Conservation (phyloP, 1,140 invertebrate species). For the Drusus annulatus region DNA sequence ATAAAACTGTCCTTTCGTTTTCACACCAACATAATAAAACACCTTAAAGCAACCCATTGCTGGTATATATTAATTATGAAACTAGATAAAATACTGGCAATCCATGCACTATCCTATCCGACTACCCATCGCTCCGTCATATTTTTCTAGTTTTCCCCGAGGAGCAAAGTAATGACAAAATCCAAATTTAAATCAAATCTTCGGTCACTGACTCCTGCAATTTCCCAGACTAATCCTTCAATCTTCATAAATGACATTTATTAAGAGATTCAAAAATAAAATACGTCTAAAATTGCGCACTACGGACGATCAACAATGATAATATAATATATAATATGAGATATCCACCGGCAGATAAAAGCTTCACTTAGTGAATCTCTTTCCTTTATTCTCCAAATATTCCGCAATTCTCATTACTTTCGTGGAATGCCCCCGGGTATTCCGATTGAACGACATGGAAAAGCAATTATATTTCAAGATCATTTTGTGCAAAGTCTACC, state of each 20-base stretch:
- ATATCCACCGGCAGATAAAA: conserved; percentile 14
- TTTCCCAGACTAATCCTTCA: conserved; percentile 35
- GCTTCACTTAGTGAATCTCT: neutral
- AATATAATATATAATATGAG: conserved; percentile 10
- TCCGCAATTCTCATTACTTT: conserved; percentile 33
- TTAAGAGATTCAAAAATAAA: conserved; percentile 27
- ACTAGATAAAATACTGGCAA: too few relatives aligned
- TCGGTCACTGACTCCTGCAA: conserved; percentile 19
- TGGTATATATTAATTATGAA: too few relatives aligned
- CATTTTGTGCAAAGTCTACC: conserved; percentile 26
- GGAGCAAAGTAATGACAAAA: neutral
- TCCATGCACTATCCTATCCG: too few relatives aligned
- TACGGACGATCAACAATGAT: conserved; percentile 14
- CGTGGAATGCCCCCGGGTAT: conserved; percentile 14
- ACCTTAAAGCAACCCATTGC: too few relatives aligned
- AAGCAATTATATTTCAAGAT: conserved; percentile 42
- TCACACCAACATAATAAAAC: too few relatives aligned
- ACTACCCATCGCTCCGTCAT: too few relatives aligned
- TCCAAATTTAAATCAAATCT: conserved; percentile 5
- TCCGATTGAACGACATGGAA: conserved; percentile 36
- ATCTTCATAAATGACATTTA: conserved; percentile 38
- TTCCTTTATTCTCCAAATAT: conserved; percentile 24
- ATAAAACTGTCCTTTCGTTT: too few relatives aligned
- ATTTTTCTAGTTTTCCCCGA: too few relatives aligned
- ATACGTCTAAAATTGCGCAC: conserved; percentile 7